These are phyloP conservation scores for Centruroides sculpturatus DNA, from an alignment of 1,140 invertebrate genomes.

Conservation along the genomic window DNA sequence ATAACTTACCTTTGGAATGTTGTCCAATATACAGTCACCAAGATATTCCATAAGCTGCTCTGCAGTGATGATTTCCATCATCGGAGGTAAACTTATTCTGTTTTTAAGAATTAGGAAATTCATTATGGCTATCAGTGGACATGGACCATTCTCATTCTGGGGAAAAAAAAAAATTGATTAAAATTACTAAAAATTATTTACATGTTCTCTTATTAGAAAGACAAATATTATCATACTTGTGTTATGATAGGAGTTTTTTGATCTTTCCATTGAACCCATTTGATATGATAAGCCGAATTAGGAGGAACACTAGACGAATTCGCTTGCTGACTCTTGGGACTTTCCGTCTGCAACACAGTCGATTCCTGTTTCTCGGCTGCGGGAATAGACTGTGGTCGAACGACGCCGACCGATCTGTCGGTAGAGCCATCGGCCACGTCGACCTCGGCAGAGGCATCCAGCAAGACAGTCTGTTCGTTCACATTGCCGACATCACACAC, in stretches of 20 bases:
- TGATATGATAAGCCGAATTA: slow-evolving; percentile 31
- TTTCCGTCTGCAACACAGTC: too few species aligned
- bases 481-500: too few species aligned
- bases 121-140: slow-evolving; percentile 42
- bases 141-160: slow-evolving; percentile 46
- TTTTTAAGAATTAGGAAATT: slow-evolving; percentile 39
- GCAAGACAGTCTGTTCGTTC: too few species aligned
- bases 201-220: too few species aligned
- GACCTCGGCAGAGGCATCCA: too few species aligned
- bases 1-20: slow-evolving; percentile 29
- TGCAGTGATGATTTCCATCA: slow-evolving; percentile 35
- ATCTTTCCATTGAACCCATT: slow-evolving; percentile 35
- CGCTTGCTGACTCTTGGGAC: too few species aligned
- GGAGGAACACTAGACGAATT: too few species aligned
- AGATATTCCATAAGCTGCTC: slow-evolving; percentile 39
- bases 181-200: background rate
- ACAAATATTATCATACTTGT: slow-evolving; percentile 21
- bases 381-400: too few species aligned
- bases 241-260: slow-evolving; percentile 37
- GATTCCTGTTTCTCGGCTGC: too few species aligned
- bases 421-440: too few species aligned
- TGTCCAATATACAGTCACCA: slow-evolving; percentile 35
- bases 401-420: too few species aligned
- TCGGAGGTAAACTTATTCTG: slow-evolving; percentile 31
- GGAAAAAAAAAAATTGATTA: background rate